Percentiles rank a stretch among this genome's conserved stretches.
phyloP scores from a whole-genome alignment of 2,888 invertebrate species.

The Nemurella pictetii region DNA sequence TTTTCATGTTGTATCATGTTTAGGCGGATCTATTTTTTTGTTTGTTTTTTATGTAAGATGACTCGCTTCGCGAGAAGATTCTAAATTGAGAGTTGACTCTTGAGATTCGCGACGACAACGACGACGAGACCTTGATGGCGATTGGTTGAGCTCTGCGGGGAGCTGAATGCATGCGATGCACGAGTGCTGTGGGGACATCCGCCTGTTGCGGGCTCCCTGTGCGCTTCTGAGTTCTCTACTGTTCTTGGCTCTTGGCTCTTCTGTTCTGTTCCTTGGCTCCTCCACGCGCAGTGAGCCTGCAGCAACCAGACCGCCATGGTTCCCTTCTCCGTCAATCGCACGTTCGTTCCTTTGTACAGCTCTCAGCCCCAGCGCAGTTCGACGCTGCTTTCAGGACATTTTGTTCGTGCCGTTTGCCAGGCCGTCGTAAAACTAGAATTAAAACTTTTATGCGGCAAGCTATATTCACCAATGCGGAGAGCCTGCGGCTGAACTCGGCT shows the following conservation, averaged over 20 bases:
- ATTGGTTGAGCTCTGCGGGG: not conserved
- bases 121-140: not conserved
- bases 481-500: not conserved
- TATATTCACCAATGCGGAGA: not conserved
- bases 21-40: not conserved
- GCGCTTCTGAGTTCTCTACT: no score
- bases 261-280: no score
- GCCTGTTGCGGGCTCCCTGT: no score
- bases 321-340: no score
- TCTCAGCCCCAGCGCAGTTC: not conserved
- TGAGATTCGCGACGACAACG: not conserved
- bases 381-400: not conserved
- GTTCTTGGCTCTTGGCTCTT: no score
- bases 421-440: not conserved
- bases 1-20: not conserved
- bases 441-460: not conserved
- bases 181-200: not conserved
- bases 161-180: not conserved
- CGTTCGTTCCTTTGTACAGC: no score
- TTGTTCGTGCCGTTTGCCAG: not conserved
- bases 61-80: not conserved
- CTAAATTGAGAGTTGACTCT: not conserved
- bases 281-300: no score
- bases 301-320: not conserved
- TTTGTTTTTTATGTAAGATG: not conserved